Evolutionary conservation across 2,113 vertebrate genomes (phyloP), one percentile per base, ranked within the genome.

Genomic region (Anthoscopus minutus): DNA sequence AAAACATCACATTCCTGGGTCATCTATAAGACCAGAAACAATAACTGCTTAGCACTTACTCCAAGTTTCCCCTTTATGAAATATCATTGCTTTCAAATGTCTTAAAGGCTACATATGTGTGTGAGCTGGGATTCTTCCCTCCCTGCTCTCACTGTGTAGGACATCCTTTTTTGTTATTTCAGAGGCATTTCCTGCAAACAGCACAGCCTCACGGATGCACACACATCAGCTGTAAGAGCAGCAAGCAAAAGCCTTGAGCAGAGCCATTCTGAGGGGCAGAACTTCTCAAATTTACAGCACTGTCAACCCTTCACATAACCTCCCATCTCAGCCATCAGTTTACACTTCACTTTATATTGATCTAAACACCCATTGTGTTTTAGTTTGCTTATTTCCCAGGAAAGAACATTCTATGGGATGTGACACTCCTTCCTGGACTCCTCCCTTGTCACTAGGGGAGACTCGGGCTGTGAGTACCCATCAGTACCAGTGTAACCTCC

Each of bases 1-100:
- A 98, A 98, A 98, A 98, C 96, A 98, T 23, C 72, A 94, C 96
- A 98, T 97, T 98, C 98, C 97, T 97, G 96, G 96, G 98, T 97
- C 97, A 95, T 97, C 95, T 88, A 92, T 93, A 94, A 96, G 97
- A 95, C 96, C 95, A 93, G 81, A 96, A 97, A 98, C 96, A 96
- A 95, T 93, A 96, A 92, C 87, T 93, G 72, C 72, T 93, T 76
- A 87, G 61, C 25, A 11, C 86, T 96, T 93, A 95, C 47, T 95
- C 81, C 77, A 92, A 96, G 81, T 82, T 90, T 85, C 53, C 74
- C 66, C 66, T 86, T 86, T 76, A 86, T 90, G 72, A 97, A 96
- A 95, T 81, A 69, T 47, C 71, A 88, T 48, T 78, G 65, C 81
- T 86, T 94, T 71, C 72, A 89, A 91, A 86, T 1, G 11, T 60